These are phyloP conservation scores for Chelon labrosus DNA, from an alignment of 2,797 vertebrate genomes.

Conservation along the genomic window DNA sequence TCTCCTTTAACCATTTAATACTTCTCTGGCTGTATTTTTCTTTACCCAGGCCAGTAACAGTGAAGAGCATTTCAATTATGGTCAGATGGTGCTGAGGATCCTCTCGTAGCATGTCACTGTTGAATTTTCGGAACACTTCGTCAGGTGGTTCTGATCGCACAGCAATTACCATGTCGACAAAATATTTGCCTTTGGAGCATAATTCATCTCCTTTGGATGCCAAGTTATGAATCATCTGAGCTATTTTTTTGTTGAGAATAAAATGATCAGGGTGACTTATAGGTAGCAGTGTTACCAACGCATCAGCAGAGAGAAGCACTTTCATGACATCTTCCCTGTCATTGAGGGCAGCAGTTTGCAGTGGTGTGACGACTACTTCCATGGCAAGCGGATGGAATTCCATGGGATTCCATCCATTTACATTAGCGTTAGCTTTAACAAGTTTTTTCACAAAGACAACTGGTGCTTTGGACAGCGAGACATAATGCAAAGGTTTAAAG, in stretches of 20 bases:
- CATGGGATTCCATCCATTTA: accelerated
- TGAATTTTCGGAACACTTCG: conserved; percentile 35
- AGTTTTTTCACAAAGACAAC: conserved; percentile 45
- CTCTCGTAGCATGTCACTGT: conserved; percentile 57
- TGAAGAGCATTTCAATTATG: conserved; percentile 50
- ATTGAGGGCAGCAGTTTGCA: conserved; percentile 32
- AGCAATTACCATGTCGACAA: not conserved
- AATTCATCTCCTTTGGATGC: conserved; percentile 22
- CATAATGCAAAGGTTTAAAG: conserved; percentile 47
- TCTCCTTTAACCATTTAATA: conserved; percentile 68
- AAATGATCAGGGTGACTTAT: accelerated
- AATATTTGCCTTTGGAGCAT: conserved; percentile 3
- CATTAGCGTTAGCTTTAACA: conserved; percentile 53
- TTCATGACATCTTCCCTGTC: conserved; percentile 48
- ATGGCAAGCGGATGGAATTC: too few relatives aligned
- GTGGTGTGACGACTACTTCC: not conserved
- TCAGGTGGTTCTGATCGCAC: accelerated
- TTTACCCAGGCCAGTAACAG: accelerated
- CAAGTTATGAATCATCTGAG: conserved; percentile 20
- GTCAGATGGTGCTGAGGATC: conserved; percentile 20
- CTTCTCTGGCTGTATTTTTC: conserved; percentile 39
- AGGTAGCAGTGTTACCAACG: accelerated
- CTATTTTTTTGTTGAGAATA: conserved; percentile 21
- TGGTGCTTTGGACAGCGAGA: conserved; percentile 7
- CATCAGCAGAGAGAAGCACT: conserved; percentile 49